phyloP scores from a whole-genome alignment of 2,888 invertebrate genomes.

The Orchesella flavescens region DNA sequence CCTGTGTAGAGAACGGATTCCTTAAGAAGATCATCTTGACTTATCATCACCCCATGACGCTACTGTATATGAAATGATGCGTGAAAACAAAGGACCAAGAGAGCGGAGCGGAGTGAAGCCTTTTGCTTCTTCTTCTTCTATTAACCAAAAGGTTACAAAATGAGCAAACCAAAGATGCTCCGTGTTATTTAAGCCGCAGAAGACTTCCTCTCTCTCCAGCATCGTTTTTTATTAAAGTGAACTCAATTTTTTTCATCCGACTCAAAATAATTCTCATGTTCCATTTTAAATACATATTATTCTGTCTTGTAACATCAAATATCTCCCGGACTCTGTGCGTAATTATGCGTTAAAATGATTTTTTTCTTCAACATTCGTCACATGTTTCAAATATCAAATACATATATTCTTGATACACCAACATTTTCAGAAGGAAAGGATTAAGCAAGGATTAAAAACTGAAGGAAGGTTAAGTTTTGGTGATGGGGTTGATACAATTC shows the following conservation, averaged over 20 bases:
- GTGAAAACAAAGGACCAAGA: constrained; percentile 69
- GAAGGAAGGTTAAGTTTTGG: no score
- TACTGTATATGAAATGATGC: constrained; percentile 71
- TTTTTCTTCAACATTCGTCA: constrained; percentile 35
- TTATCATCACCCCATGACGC: constrained; percentile 71
- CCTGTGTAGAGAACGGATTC: constrained; percentile 42
- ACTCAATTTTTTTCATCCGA: constrained; percentile 2
- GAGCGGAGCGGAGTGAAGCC: not conserved
- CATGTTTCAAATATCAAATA: constrained; percentile 40
- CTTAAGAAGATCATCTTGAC: constrained; percentile 58
- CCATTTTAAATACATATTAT: not conserved
- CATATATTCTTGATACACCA: no score
- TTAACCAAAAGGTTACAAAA: not conserved
- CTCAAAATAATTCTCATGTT: constrained; percentile 8
- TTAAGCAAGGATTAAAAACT: no score
- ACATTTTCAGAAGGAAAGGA: no score
- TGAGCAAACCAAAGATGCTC: not conserved
- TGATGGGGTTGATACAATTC: no score
- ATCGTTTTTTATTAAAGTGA: not conserved
- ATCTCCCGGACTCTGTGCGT: constrained; percentile 39
- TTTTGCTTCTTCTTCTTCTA: not conserved
- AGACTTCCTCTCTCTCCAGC: constrained; percentile 38
- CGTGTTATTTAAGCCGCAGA: constrained; percentile 50
- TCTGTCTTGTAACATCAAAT: not conserved
- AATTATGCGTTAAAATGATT: constrained; percentile 54